phyloP scores from a whole-genome alignment of 1,140 invertebrate genomes.

The Nephila pilipes region DNA sequence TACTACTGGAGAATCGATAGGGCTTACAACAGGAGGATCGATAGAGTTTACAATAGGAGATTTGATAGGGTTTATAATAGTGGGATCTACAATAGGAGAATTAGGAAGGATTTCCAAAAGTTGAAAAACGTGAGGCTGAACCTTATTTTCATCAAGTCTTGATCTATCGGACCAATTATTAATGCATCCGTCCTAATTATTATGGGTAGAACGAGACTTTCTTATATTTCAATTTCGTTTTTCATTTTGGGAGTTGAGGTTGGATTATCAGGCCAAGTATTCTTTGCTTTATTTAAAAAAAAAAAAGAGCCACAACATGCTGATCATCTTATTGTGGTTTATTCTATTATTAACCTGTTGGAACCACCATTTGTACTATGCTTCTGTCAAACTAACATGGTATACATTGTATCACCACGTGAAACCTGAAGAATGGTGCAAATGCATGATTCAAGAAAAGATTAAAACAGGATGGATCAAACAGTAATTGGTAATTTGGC shows the following conservation, averaged over 20 bases:
- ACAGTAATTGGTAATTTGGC: background rate
- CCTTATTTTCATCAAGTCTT: too few species aligned
- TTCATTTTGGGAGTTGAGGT: background rate
- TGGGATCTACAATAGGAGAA: too few species aligned
- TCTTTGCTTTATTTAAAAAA: background rate
- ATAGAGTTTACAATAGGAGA: too few species aligned
- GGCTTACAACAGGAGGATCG: too few species aligned
- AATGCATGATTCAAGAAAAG: conserved; percentile 41
- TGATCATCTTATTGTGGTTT: background rate
- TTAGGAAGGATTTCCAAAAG: too few species aligned
- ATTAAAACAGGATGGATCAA: background rate
- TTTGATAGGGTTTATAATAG: too few species aligned
- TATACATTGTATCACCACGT: background rate
- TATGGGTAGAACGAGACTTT: too few species aligned
- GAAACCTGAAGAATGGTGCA: background rate
- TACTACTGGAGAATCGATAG: too few species aligned
- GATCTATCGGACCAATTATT: too few species aligned
- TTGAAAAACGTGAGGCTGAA: too few species aligned
- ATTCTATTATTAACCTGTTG: background rate
- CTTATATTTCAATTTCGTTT: too few species aligned
- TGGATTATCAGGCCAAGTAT: background rate
- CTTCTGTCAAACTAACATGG: conserved; percentile 9
- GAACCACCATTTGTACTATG: conserved; percentile 18
- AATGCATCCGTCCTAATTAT: too few species aligned
- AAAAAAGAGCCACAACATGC: background rate